phyloP scores from a whole-genome alignment of 2,797 vertebrate species.

The Schizothorax lantsangensis region DNA sequence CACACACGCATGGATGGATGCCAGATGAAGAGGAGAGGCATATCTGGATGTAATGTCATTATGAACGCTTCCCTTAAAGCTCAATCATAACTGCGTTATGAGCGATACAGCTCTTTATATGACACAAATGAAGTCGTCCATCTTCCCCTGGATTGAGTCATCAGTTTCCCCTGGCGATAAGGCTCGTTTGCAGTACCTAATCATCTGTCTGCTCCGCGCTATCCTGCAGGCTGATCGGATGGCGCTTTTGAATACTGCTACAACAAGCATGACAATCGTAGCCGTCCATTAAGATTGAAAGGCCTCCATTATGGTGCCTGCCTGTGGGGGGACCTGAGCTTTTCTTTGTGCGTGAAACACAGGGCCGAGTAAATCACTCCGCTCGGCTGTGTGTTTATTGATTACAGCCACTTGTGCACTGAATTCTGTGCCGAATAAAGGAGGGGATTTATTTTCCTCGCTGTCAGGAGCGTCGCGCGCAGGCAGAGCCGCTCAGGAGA shows the following conservation, averaged over 20 bases:
- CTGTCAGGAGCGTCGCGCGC: slow-evolving; percentile 96
- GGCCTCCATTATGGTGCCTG: slow-evolving; percentile 89
- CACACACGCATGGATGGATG: slow-evolving; percentile 86
- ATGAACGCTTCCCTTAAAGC: slow-evolving; percentile 96
- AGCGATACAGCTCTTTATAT: slow-evolving; percentile 94
- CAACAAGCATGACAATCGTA: slow-evolving; percentile 91
- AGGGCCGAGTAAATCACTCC: slow-evolving; percentile 94
- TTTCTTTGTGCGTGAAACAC: slow-evolving; percentile 94
- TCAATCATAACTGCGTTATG: slow-evolving; percentile 97
- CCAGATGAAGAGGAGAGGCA: slow-evolving; percentile 92
- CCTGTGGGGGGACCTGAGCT: slow-evolving; percentile 88
- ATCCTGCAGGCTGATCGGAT: slow-evolving; percentile 96
- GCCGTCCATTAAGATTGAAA: slow-evolving; percentile 93
- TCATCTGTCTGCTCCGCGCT: slow-evolving; percentile 93
- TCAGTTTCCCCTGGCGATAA: slow-evolving; percentile 93
- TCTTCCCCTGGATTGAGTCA: slow-evolving; percentile 96
- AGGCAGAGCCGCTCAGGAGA: slow-evolving; percentile 81
- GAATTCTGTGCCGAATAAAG: slow-evolving; percentile 96
- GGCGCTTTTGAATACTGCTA: slow-evolving; percentile 92
- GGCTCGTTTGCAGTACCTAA: slow-evolving; percentile 97
- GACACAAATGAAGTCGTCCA: slow-evolving; percentile 96
- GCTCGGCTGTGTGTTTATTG: slow-evolving; percentile 91
- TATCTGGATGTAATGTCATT: slow-evolving; percentile 98
- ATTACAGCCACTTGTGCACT: slow-evolving; percentile 95
- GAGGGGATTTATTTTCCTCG: slow-evolving; percentile 96